Conservation (phyloP, 2,113 vertebrate species). For the Halichoeres trimaculatus region DNA sequence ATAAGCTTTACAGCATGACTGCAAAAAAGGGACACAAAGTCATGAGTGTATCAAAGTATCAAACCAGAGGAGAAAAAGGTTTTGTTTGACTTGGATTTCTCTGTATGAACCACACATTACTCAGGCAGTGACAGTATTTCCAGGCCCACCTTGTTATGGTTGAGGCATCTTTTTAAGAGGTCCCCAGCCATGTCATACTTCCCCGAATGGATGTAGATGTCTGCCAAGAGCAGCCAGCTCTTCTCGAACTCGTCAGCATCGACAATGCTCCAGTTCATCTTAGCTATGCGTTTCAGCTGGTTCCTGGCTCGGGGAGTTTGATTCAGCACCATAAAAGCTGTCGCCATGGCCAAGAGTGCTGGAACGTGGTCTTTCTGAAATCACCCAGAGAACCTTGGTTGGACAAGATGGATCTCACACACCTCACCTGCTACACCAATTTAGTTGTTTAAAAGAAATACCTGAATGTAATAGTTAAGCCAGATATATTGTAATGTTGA, state of each 20-base stretch:
- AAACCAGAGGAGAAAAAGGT: background rate
- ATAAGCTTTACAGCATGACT: slow-evolving; percentile 98
- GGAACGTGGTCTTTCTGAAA: slow-evolving; percentile 94
- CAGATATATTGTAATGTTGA: background rate
- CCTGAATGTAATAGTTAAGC: background rate
- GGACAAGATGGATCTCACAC: slow-evolving; percentile 16
- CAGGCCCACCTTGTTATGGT: slow-evolving; percentile 90
- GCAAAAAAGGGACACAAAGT: slow-evolving; percentile 62
- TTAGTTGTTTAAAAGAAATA: background rate
- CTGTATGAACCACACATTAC: slow-evolving; percentile 1
- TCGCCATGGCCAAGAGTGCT: slow-evolving; percentile 95
- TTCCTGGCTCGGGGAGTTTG: slow-evolving; percentile 95
- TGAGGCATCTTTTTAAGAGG: slow-evolving; percentile 91
- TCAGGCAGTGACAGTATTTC: background rate
- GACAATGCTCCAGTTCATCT: slow-evolving; percentile 95
- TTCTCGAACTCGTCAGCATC: slow-evolving; percentile 98
- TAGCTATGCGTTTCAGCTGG: slow-evolving; percentile 95
- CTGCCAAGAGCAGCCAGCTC: slow-evolving; percentile 96
- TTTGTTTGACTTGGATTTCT: background rate
- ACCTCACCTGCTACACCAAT: background rate
- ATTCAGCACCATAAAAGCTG: slow-evolving; percentile 96
- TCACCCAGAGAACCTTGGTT: slow-evolving; percentile 31
- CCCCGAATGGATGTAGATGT: slow-evolving; percentile 97
- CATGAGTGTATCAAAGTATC: background rate
- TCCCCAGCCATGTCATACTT: slow-evolving; percentile 96